phyloP scores from a whole-genome alignment of 2,888 invertebrate species.

The Ariolimax columbianus region DNA sequence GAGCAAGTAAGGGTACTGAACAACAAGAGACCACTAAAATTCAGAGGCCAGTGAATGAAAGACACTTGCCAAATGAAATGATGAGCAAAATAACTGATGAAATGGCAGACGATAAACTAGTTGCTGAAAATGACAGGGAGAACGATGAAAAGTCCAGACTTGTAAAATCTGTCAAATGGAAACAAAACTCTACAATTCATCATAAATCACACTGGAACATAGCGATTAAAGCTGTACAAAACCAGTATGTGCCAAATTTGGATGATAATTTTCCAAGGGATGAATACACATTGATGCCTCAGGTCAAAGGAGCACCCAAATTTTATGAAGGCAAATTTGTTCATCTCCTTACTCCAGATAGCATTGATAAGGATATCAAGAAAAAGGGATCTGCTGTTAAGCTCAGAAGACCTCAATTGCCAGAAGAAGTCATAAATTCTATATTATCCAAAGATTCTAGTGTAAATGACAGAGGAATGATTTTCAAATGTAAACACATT shows the following conservation, averaged over 20 bases:
- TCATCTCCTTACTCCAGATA: constrained; percentile 50
- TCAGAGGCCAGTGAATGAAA: constrained; percentile 46
- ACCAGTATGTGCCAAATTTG: constrained; percentile 69
- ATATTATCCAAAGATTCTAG: constrained; percentile 63
- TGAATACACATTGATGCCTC: constrained; percentile 74
- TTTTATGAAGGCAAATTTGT: constrained; percentile 70
- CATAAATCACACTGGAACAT: constrained; percentile 53
- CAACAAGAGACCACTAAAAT: constrained; percentile 27
- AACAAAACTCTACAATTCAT: background rate
- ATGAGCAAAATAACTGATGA: constrained; percentile 45
- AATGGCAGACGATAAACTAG: constrained; percentile 42
- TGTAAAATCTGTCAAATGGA: constrained; percentile 1
- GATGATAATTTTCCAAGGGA: constrained; percentile 77
- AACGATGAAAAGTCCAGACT: constrained; percentile 14
- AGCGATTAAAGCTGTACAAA: constrained; percentile 62
- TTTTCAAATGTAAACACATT: constrained; percentile 75
- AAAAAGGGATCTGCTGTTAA: constrained; percentile 56
- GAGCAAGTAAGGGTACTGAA: constrained; percentile 14
- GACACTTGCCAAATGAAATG: constrained; percentile 33
- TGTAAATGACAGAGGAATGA: constrained; percentile 66
- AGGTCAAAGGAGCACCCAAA: constrained; percentile 62
- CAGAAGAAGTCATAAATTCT: constrained; percentile 66
- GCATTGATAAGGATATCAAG: constrained; percentile 46
- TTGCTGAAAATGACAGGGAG: constrained; percentile 8
- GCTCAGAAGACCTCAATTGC: constrained; percentile 66